These are phyloP conservation scores for Apeira syringaria DNA, from an alignment of 2,888 invertebrate species.

Conservation along the genomic window DNA sequence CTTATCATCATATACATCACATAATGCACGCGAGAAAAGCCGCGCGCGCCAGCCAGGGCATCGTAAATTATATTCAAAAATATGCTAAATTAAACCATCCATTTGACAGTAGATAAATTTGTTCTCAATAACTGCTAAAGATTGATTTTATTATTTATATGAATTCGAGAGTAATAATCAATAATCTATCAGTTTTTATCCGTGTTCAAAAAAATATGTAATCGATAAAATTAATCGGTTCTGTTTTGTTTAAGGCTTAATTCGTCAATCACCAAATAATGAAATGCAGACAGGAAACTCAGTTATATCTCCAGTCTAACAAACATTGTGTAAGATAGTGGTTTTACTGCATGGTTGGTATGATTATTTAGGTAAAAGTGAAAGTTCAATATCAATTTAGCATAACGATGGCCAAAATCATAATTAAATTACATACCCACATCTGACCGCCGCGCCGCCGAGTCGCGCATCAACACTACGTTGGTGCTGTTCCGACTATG, in stretches of 20 bases:
- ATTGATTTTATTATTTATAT: too few species aligned
- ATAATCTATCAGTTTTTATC: too few species aligned
- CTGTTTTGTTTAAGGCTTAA: too few species aligned
- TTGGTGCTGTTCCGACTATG: slow-evolving; percentile 9
- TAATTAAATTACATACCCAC: slow-evolving; percentile 17
- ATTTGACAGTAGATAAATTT: not conserved
- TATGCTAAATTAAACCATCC: not conserved
- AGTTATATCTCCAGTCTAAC: not conserved
- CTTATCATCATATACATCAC: too few species aligned
- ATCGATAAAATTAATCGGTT: too few species aligned
- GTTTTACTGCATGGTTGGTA: not conserved
- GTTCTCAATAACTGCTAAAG: not conserved
- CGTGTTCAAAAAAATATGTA: too few species aligned
- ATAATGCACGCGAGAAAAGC: too few species aligned
- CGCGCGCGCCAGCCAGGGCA: too few species aligned
- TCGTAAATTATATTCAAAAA: too few species aligned
- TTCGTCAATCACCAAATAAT: not conserved
- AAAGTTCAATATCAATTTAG: slow-evolving; percentile 15
- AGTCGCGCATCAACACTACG: not conserved
- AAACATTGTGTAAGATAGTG: not conserved
- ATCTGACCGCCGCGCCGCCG: slow-evolving; percentile 10
- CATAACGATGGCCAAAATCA: slow-evolving; percentile 24
- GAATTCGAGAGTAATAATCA: too few species aligned
- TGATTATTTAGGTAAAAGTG: slow-evolving; percentile 11
- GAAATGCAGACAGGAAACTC: not conserved